Conservation (phyloP, 1,140 invertebrate genomes). For the Bathynomus jamesi region DNA sequence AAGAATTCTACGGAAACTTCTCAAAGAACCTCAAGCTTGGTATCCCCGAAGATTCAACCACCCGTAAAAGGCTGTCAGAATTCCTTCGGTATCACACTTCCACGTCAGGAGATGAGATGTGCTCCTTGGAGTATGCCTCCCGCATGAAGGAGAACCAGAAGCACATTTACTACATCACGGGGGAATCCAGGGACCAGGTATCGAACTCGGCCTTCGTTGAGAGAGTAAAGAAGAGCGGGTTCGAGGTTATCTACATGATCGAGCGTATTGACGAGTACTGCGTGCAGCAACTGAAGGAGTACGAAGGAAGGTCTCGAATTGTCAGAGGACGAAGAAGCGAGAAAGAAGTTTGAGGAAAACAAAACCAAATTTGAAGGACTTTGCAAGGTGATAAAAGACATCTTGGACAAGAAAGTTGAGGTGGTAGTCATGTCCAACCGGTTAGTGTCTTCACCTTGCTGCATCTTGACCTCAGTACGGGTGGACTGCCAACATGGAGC, state of each 20-base stretch:
- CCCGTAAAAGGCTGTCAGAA: slow-evolving; percentile 87
- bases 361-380: slow-evolving; percentile 87
- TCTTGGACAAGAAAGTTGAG: slow-evolving; percentile 95
- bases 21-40: slow-evolving; percentile 95
- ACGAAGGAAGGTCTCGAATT: slow-evolving; percentile 92
- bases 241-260: slow-evolving; percentile 97
- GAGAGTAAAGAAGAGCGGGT: slow-evolving; percentile 90
- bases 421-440: slow-evolving; percentile 90
- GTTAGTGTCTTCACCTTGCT: slow-evolving; percentile 92
- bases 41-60: slow-evolving; percentile 93
- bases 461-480: slow-evolving; percentile 99
- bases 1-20: slow-evolving; percentile 99
- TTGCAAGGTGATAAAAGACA: slow-evolving; percentile 97
- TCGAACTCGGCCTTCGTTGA: slow-evolving; percentile 96
- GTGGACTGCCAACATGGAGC: slow-evolving; percentile 99
- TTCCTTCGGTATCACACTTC: slow-evolving; percentile 88
- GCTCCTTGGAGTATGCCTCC: slow-evolving; percentile 89
- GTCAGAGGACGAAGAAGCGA: slow-evolving; percentile 90
- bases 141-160: slow-evolving; percentile 98
- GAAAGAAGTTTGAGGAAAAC: slow-evolving; percentile 93
- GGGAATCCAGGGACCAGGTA: slow-evolving; percentile 91
- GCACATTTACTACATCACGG: slow-evolving; percentile 96
- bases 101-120: slow-evolving; percentile 84
- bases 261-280: slow-evolving; percentile 99
- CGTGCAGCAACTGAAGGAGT: slow-evolving; percentile 96